A percentile compares a stretch with the other conserved stretches of the same genome.
Evolutionary conservation across 2,888 invertebrate genomes (phyloP).

Genomic region (Ennomos quercinarius): DNA sequence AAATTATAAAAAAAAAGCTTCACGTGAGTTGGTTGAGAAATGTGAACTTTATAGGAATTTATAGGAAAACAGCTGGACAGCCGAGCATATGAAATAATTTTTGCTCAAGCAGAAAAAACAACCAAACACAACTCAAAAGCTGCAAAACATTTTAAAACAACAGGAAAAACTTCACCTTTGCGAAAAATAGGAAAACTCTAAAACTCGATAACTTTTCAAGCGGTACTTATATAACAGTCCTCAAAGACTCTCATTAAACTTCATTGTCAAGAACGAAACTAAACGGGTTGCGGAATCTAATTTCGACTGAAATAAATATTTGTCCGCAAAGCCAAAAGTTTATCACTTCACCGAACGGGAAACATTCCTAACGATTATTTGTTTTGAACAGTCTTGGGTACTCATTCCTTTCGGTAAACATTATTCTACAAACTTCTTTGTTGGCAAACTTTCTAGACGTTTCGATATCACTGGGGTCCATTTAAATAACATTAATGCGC

Average conservation of each 20-base stretch:
- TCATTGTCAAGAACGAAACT: conserved; percentile 8
- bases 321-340: conserved; percentile 20
- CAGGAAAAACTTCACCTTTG: no score
- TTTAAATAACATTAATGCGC: neutral
- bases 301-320: conserved; percentile 21
- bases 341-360: conserved; percentile 17
- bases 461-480: neutral
- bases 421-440: conserved; percentile 14
- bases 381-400: conserved; percentile 17
- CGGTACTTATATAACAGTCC: no score
- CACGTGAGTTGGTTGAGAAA: no score
- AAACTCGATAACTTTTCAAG: no score
- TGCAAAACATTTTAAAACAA: no score
- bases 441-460: conserved; percentile 16
- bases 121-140: no score
- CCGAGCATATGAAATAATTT: no score
- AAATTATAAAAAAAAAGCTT: no score
- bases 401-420: conserved; percentile 20
- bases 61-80: no score
- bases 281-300: conserved; percentile 11
- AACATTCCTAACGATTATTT: conserved; percentile 27
- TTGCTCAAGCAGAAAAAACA: no score
- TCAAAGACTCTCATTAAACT: neutral
- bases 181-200: no score
- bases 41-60: no score